Evolutionary conservation across 1,140 invertebrate genomes (phyloP), one percentile per base, ranked within the genome.

Genomic region (Amphibalanus amphitrite): DNA sequence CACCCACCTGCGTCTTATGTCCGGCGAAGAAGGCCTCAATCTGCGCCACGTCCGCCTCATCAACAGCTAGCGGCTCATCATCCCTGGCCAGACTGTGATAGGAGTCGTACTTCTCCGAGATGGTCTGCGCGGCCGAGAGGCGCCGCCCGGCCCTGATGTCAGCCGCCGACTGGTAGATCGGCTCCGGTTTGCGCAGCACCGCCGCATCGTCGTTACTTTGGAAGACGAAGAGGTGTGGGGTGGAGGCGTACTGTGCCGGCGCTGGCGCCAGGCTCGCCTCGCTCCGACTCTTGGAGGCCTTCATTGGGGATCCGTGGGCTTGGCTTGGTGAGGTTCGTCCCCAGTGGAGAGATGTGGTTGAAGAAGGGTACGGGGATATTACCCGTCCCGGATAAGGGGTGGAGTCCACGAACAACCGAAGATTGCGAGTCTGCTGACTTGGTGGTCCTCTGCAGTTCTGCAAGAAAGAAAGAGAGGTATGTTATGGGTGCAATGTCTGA

Each of bases 11-110:
- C 0, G 89, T 90, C 77, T 90, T 90, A 71, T 91, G 83, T 65
- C 89, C 89, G 38, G 85, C 83, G 76, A 90, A 91, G 77, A 91
- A 91, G 67, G 87, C 86, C 79, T 92, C 90, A 71, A 92, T 85
- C 79, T 91, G 88, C 28, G 85, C 81, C 17, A 89, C 81, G 76
- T 92, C 90, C 70, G 85, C 80, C 67, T 90, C 88, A 1, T 85
- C 85, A 23, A 91, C 81, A 10, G 70, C 71, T 28, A 75, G 64
- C 28, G 71, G 74, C 29, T 74, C 73, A 28, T 75, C 75, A 6
- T 71, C 67, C n/a, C 59, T 30, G 40, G 72, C 71, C 70, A 72
- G 38, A 40, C 67, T 67, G 59, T 20, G 73, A 70, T 38, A 69
- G 29, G 77, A 75, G 73, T 78, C 77, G 73, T 78, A 78, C 70